Evolutionary conservation across 64 coral and sea anemone genomes (phyloP), one percentile per base, ranked within the genome.

Genomic region (Trachythela sp.): DNA sequence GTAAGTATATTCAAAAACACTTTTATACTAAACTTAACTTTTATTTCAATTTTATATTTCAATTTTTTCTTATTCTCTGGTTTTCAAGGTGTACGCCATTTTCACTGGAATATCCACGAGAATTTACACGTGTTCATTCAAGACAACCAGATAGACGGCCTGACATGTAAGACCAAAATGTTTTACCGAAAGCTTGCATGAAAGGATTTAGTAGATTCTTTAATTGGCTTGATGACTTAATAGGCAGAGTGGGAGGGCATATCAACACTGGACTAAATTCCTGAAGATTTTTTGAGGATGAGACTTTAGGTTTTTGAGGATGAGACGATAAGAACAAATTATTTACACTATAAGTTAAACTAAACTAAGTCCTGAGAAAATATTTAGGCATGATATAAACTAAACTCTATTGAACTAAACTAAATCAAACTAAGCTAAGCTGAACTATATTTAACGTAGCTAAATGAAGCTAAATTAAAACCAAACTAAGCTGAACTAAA

Each of bases 61-160:
- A 48, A 30, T 84, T 91, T 5, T 17, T 34, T 6, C 39, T 56
- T 6, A 31, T 2, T 54, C 70, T n/a, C n/a, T n/a, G n/a, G n/a
- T 15, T 76, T 48, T 94, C n/a, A 26, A 97, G 95, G 95, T 92
- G 95, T 87, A 88, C 87, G 67, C 84, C 95, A 31, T 97, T 97
- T 90, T 97, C 95, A 5, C 70, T 97, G 60, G 95, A 97, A 40
- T 94, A 83, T 84, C 91, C 93, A 0, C 83, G 93, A 22, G 95
- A 97, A 42, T 97, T 94, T 40, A 92, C 87, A 38, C 90, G 94
- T 34, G 89, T 97, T 40, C 95, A 97, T 45, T 93, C 95, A 6
- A 92, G 91, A 20, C 95, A 97, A 80, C 88, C 90, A 2, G 88
- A 90, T 38, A 89, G 93, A 51, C 58, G 95, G 13, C 95, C 95